Percentiles rank a stretch among this genome's conserved stretches.
phyloP scores from a whole-genome alignment of 2,113 vertebrate genomes.

The Pipa parva region DNA sequence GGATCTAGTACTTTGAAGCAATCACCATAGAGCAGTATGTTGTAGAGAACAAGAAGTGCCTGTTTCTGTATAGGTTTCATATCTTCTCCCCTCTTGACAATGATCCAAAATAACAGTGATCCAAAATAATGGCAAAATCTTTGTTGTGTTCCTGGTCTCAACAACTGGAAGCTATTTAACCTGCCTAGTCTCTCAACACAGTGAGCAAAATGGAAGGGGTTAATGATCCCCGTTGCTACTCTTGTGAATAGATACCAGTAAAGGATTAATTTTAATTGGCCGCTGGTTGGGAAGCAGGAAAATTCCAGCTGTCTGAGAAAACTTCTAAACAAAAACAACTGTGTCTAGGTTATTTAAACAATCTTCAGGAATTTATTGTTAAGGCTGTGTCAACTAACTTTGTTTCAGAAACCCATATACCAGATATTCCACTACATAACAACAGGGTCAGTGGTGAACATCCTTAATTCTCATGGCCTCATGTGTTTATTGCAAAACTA shows the following conservation, averaged over 20 bases:
- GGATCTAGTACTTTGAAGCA: conserved; percentile 15
- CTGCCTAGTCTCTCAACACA: neutral
- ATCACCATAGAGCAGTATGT: conserved; percentile 6
- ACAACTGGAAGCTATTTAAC: no score
- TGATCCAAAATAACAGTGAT: conserved; percentile 6
- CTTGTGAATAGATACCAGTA: no score
- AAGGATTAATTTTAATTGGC: no score
- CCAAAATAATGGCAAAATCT: neutral
- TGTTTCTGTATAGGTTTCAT: conserved; percentile 12
- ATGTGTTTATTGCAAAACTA: no score
- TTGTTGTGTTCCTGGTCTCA: no score
- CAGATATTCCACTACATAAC: no score
- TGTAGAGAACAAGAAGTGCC: neutral
- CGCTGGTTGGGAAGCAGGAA: no score
- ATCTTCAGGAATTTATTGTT: neutral
- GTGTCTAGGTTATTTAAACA: conserved; percentile 2
- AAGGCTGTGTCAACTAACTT: no score
- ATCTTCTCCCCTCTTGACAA: conserved; percentile 11
- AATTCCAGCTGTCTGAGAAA: neutral
- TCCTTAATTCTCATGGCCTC: no score
- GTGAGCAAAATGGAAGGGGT: neutral
- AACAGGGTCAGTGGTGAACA: no score
- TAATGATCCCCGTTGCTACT: no score
- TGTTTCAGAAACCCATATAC: no score
- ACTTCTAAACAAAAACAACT: neutral